phyloP scores from a whole-genome alignment of 2,888 invertebrate genomes.

The Cybosia mesomella region DNA sequence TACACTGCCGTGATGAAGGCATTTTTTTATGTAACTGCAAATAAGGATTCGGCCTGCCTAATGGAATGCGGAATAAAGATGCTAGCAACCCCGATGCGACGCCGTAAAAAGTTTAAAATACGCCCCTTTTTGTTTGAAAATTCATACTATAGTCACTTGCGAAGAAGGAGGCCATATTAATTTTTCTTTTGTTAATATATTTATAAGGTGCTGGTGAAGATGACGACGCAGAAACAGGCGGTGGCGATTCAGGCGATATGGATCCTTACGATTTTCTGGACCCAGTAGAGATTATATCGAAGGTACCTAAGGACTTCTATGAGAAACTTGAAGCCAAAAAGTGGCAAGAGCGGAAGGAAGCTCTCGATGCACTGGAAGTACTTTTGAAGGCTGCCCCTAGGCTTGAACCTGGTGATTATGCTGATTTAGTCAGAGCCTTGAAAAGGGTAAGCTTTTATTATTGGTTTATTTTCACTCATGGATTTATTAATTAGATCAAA shows the following conservation, averaged over 20 bases:
- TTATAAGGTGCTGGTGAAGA: conserved; percentile 77
- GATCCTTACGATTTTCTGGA: conserved; percentile 97
- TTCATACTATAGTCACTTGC: too few relatives aligned
- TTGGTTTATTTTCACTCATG: background rate
- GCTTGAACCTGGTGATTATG: conserved; percentile 97
- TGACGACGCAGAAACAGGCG: conserved; percentile 87
- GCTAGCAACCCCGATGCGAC: background rate
- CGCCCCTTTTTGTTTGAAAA: too few relatives aligned
- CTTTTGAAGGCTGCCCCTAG: conserved; percentile 93
- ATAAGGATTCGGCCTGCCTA: background rate
- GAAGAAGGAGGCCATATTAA: background rate
- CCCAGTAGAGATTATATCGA: conserved; percentile 96
- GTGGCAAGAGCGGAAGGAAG: conserved; percentile 98
- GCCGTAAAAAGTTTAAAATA: too few relatives aligned
- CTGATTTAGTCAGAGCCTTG: conserved; percentile 94
- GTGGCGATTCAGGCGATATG: conserved; percentile 89
- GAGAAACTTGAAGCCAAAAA: conserved; percentile 98
- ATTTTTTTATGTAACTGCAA: too few relatives aligned
- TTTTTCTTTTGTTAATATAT: background rate
- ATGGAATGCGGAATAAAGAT: background rate
- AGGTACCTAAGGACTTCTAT: conserved; percentile 97
- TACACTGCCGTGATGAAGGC: too few relatives aligned
- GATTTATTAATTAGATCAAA: too few relatives aligned
- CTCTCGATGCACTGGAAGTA: conserved; percentile 93
- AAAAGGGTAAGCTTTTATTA: conserved; percentile 90